Evolutionary conservation across 1,140 invertebrate species (phyloP).

Genomic region (Zaprionus capensis): DNA sequence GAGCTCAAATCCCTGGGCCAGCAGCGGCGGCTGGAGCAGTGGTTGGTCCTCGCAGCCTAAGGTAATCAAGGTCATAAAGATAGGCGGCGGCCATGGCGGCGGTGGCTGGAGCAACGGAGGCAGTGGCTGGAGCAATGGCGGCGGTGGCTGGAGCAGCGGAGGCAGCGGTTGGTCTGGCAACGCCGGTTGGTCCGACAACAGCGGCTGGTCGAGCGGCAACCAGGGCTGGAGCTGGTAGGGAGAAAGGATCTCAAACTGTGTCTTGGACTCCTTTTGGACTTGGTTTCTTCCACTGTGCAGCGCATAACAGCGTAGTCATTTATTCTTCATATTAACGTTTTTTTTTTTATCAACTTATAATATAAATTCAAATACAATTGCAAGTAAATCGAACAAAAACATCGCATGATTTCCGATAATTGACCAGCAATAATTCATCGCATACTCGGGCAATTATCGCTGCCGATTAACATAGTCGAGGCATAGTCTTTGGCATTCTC

Average conservation of each 20-base stretch:
- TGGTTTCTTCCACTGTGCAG: conserved; percentile 29
- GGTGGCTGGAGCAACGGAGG: conserved; percentile 47
- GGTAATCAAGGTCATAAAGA: conserved; percentile 7
- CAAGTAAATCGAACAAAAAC: conserved; percentile 30
- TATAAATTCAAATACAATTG: conserved; percentile 30
- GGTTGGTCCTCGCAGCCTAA: conserved; percentile 2
- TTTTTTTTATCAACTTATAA: conserved; percentile 11
- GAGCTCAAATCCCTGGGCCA: conserved; percentile 36
- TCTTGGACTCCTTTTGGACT: conserved; percentile 2
- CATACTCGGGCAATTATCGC: conserved; percentile 22
- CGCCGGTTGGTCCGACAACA: conserved; percentile 45
- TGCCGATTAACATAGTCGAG: conserved; percentile 17
- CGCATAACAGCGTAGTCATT: conserved; percentile 1
- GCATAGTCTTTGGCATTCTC: background rate
- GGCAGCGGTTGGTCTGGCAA: conserved; percentile 40
- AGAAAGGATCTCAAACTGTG: background rate
- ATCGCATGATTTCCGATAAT: conserved; percentile 31
- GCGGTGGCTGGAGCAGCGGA: conserved; percentile 18
- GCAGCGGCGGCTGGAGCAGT: conserved; percentile 40
- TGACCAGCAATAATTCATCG: conserved; percentile 39
- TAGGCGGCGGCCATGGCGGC: conserved; percentile 26
- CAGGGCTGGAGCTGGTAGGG: background rate
- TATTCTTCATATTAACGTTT: conserved; percentile 24
- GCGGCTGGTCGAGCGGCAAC: conserved; percentile 24
- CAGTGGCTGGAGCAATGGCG: conserved; percentile 45